Evolutionary conservation across 1,140 invertebrate genomes (phyloP), one percentile per base, ranked within the genome.

Genomic region (Heliconius melpomene): DNA sequence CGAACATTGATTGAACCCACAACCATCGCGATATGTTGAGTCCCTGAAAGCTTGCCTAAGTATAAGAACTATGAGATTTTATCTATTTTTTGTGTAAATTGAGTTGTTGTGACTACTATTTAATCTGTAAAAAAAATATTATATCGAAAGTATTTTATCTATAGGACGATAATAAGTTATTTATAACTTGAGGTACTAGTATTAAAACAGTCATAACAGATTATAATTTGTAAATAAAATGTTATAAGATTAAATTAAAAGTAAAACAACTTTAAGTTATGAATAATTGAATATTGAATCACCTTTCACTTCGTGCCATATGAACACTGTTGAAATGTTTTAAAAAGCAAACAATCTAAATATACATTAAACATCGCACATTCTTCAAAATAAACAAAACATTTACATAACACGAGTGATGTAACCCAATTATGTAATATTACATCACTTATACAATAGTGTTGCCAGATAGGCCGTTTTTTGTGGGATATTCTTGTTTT

Each of bases 331-430:
- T 66, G 57, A 66, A 66, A 66, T 66, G n/a, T 60, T 66, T 66
- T 66, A 66, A 66, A 26, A 66, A 29, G 57, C 57, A 66, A 66
- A 66, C 57, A 66, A 66, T 66, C 23, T 66, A 26, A 66, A 66
- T 66, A 66, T 66, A 66, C 57, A 66, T 66, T 66, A 66, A 66
- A 66, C 57, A 66, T 66, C 57, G 57, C 57, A 66, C 57, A 66
- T 66, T 66, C 57, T 66, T 66, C 57, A 66, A 66, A 66, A 66
- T 66, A 66, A 66, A 66, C 57, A 66, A 66, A 66, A 66, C 57
- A 66, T 66, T 66, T 66, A 66, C 57, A 66, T 66, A 66, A 66
- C 57, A 3, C 23, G 16, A 23, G 23, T 66, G 57, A 66, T 66
- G 57, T 26, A 66, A 66, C 60, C 60, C 60, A 66, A 26, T 66